Base-by-base conservation (phyloP, 2,888 invertebrate genomes). In the Ceramica pisi region DNA sequence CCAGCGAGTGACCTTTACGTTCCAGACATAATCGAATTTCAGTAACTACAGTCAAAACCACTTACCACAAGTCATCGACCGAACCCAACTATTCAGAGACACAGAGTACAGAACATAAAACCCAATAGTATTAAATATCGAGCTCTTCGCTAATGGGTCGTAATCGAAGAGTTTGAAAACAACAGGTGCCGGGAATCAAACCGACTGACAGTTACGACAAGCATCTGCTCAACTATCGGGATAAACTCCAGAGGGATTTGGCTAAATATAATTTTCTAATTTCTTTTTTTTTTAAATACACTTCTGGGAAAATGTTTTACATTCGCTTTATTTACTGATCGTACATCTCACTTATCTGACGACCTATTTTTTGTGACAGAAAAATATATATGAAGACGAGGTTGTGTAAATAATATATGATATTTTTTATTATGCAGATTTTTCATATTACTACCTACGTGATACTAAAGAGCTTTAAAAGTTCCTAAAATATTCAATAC, bases 161-260 rank as follows among this genome's bases (percentile, higher is more conserved):
- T 92, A 92, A 94, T 95, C 92, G 95, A 94, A 93, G 92, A 90
- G 91, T 92, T 91, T 87, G 90, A 92, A 93, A 93, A 94, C 94
- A 95, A 93, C 95, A 95, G 96, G 95, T 96, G 96, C 67, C 85
- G 83, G 90, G 94, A 93, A 92, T 96, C 95, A 95, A 95, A 95
- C 93, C 91, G 87, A 82, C 87, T 81, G 94, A 93, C 94, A 92
- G 92, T 92, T 86, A 95, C 92, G 87, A 75, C 88, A 60, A 82
- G 81, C 95, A 95, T 92, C 93, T 95, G 96, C 90, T 85, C 75
- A 83, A 85, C 84, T 86, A 86, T 88, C 78, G 85, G 82, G 75
- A 84, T 82, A 78, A 46, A 65, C 76, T 86, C 75, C 87, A 87
- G 89, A 53, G 75, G 81, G 83, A 80, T 80, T 80, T 90, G 85